Evolutionary conservation across 1,140 invertebrate genomes (phyloP).

Genomic region (Drosophila punjabiensis): DNA sequence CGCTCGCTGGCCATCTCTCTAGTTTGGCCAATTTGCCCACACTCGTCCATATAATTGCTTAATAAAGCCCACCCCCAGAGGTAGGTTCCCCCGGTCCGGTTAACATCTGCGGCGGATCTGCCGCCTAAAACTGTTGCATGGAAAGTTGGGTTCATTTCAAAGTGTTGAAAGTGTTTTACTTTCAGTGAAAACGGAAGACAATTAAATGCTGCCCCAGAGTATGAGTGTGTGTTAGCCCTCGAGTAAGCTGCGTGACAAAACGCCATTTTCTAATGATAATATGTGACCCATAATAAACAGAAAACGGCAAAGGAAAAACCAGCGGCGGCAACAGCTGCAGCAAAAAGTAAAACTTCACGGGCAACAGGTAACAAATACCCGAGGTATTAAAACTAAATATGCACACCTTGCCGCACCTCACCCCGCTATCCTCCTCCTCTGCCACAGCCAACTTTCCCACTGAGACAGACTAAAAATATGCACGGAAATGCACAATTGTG

Average conservation of each 20-base stretch:
- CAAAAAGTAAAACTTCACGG: slow-evolving; percentile 74
- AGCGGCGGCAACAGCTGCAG: slow-evolving; percentile 67
- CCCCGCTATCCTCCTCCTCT: background rate
- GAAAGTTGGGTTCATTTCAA: slow-evolving; percentile 38
- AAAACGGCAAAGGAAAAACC: slow-evolving; percentile 44
- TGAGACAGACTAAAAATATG: slow-evolving; percentile 73
- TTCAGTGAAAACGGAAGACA: slow-evolving; percentile 57
- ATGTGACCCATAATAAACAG: slow-evolving; percentile 76
- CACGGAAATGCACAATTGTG: slow-evolving; percentile 85
- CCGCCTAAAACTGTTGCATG: slow-evolving; percentile 49
- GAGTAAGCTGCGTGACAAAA: slow-evolving; percentile 78
- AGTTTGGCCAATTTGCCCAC: slow-evolving; percentile 67
- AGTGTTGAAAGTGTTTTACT: slow-evolving; percentile 58
- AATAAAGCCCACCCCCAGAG: slow-evolving; percentile 67
- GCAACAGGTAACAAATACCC: slow-evolving; percentile 83
- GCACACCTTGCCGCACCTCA: slow-evolving; percentile 49
- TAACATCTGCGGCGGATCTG: slow-evolving; percentile 29
- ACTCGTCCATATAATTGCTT: slow-evolving; percentile 67
- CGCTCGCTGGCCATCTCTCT: slow-evolving; percentile 18
- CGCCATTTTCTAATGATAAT: slow-evolving; percentile 85
- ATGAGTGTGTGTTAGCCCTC: slow-evolving; percentile 27
- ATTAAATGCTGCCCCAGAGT: slow-evolving; percentile 36
- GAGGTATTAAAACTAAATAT: slow-evolving; percentile 83
- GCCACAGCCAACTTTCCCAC: background rate
- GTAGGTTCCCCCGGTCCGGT: background rate